Percentiles rank a stretch among this genome's conserved stretches.
Evolutionary conservation across 2,113 vertebrate genomes (phyloP).

Genomic region (Lycocorax pyrrhopterus): DNA sequence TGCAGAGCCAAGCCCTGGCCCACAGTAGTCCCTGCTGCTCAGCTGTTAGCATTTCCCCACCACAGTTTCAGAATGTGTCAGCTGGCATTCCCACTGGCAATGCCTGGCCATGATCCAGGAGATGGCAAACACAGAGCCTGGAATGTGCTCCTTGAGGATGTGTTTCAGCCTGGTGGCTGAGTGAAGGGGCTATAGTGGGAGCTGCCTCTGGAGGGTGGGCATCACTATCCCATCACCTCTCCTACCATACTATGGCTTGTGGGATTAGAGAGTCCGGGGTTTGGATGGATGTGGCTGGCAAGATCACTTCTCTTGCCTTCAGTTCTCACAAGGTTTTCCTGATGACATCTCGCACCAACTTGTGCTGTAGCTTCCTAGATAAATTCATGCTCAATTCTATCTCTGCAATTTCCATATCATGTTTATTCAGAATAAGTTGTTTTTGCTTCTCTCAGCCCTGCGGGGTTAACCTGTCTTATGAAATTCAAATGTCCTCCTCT

Average conservation of each 20-base stretch:
- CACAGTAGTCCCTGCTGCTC: neutral
- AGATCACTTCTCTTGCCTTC: neutral
- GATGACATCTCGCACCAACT: slow-evolving; percentile 28
- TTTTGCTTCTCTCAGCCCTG: slow-evolving; percentile 66
- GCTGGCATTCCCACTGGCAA: neutral
- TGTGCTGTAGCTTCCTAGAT: slow-evolving; percentile 19
- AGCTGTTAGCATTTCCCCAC: neutral
- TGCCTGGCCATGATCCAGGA: neutral
- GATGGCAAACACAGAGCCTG: neutral
- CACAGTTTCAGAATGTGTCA: accelerated
- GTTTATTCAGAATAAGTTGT: slow-evolving; percentile 71
- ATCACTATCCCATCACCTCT: neutral
- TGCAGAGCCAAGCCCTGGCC: neutral
- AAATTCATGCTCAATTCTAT: slow-evolving; percentile 48
- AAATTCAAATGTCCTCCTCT: slow-evolving; percentile 65
- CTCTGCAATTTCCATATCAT: slow-evolving; percentile 69
- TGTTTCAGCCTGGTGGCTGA: neutral
- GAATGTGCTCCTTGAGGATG: neutral
- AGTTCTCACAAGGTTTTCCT: neutral
- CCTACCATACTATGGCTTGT: neutral
- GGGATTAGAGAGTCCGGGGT: neutral
- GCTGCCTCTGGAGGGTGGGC: neutral
- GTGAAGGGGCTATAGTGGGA: neutral
- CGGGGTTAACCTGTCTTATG: slow-evolving; percentile 68
- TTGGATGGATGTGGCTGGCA: neutral